Evolutionary conservation across 2,888 invertebrate species (phyloP).

Genomic region (Nomada ruficornis): DNA sequence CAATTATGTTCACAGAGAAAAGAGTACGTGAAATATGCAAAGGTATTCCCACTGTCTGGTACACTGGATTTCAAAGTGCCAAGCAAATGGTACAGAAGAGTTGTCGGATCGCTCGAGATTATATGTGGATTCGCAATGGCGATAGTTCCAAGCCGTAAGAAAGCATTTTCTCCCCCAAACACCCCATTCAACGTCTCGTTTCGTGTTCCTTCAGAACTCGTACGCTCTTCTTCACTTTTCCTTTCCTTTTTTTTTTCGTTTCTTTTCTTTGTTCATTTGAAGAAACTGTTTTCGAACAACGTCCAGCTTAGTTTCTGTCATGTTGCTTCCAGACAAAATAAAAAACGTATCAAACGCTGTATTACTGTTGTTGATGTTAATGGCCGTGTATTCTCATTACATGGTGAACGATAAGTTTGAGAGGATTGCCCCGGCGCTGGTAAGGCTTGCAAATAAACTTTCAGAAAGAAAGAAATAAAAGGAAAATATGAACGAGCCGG

Average conservation of each 20-base stretch:
- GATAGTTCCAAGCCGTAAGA: constrained; percentile 92
- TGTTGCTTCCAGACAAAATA: constrained; percentile 90
- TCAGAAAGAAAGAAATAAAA: background rate
- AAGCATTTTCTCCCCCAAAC: background rate
- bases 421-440: constrained; percentile 94
- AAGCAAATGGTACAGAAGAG: constrained; percentile 95
- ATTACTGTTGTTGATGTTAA: constrained; percentile 92
- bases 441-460: constrained; percentile 79
- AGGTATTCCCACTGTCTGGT: constrained; percentile 94
- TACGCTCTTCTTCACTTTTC: constrained; percentile 58
- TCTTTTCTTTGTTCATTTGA: background rate
- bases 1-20: constrained; percentile 89
- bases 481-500: background rate
- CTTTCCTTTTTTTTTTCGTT: background rate
- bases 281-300: background rate
- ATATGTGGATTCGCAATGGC: constrained; percentile 93
- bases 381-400: constrained; percentile 96
- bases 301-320: too few species aligned
- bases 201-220: background rate
- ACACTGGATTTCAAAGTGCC: constrained; percentile 94
- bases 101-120: constrained; percentile 93
- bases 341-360: constrained; percentile 96
- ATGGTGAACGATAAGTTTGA: constrained; percentile 97
- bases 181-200: background rate
- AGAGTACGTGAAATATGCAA: constrained; percentile 98